Evolutionary conservation across 2,797 vertebrate species (phyloP).

Genomic region (Peromyscus eremicus): DNA sequence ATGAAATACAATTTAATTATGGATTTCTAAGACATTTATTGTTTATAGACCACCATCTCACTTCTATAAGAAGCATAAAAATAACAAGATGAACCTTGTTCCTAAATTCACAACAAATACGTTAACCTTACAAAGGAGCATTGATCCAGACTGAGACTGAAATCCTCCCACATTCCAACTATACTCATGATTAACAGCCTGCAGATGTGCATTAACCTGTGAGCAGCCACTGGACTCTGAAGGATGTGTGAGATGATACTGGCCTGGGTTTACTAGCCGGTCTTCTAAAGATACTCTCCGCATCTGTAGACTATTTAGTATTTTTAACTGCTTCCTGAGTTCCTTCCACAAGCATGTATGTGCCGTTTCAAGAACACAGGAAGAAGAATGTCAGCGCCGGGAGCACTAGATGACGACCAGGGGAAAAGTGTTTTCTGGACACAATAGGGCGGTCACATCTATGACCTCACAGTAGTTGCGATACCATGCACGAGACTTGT

Average conservation of each 20-base stretch:
- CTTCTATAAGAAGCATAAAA: conserved; percentile 42
- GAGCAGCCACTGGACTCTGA: background rate
- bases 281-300: background rate
- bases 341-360: conserved; percentile 13
- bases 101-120: background rate
- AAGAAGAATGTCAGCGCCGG: background rate
- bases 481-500: background rate
- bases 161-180: background rate
- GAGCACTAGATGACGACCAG: background rate
- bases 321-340: conserved; percentile 30
- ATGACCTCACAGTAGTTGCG: background rate
- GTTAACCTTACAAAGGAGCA: conserved; percentile 5
- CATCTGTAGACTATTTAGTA: conserved; percentile 14
- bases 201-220: conserved; percentile 51
- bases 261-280: background rate
- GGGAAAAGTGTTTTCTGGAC: background rate
- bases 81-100: background rate
- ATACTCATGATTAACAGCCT: conserved; percentile 41
- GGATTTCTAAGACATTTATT: background rate
- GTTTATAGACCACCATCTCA: background rate
- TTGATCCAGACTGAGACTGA: conserved; percentile 18
- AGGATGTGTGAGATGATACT: background rate
- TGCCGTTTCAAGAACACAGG: conserved; percentile 16
- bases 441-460: background rate
- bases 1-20: conserved; percentile 8